Conservation (phyloP, 2,797 vertebrate species). For the Fratercula arctica region DNA sequence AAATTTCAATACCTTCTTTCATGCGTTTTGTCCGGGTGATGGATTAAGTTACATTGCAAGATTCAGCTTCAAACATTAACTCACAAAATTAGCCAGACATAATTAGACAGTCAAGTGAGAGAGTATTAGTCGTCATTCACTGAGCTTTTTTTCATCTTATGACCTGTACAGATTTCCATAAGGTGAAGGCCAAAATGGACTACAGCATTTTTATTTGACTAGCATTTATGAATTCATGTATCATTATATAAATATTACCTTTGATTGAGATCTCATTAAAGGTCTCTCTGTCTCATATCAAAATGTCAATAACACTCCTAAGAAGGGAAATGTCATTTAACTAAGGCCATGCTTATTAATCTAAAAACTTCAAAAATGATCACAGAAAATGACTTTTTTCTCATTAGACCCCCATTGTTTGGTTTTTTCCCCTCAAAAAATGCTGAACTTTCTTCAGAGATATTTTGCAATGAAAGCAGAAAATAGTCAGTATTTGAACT, state of each 20-base stretch:
- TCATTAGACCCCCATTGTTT: constrained; percentile 14
- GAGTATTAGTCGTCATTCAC: constrained; percentile 58
- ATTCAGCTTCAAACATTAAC: constrained; percentile 64
- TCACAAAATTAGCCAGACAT: constrained; percentile 66
- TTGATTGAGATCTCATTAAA: constrained; percentile 78
- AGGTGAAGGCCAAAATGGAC: constrained; percentile 75
- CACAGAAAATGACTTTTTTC: constrained; percentile 23
- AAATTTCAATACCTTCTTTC: constrained; percentile 21
- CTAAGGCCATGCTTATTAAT: constrained; percentile 75
- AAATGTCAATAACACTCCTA: constrained; percentile 92
- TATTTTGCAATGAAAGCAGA: not conserved
- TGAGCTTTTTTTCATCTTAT: constrained; percentile 67
- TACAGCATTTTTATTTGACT: constrained; percentile 85
- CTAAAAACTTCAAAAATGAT: constrained; percentile 53
- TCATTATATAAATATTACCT: constrained; percentile 79
- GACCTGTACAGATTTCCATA: constrained; percentile 71
- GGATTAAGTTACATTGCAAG: constrained; percentile 57
- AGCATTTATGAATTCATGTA: constrained; percentile 88
- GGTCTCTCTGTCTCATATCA: constrained; percentile 77
- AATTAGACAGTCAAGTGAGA: constrained; percentile 68
- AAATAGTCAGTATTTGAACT: constrained; percentile 3
- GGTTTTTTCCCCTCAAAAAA: not conserved
- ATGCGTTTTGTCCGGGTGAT: constrained; percentile 33
- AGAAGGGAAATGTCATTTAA: constrained; percentile 85
- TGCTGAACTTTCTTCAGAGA: not conserved